Base-by-base conservation (phyloP, 2,888 invertebrate genomes). In the Sarcophaga rosellei region DNA sequence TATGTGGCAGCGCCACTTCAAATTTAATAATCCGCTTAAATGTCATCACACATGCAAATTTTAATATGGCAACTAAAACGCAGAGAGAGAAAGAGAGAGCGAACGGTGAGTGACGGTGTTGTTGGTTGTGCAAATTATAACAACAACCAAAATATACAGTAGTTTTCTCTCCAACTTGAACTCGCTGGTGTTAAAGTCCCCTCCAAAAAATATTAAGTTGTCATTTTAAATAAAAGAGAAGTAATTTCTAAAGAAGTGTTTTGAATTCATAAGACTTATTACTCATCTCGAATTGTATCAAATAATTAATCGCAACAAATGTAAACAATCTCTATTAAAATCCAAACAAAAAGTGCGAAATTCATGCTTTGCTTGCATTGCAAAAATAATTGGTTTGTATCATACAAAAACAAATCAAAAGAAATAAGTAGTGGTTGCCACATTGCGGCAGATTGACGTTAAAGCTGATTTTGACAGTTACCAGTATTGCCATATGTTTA, bases 21-120 rank as follows among this genome's bases (percentile, higher is more conserved):
- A 35, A 10, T 35, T 35, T 35, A 35, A 35, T 35, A 35, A 35
- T 35, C 35, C 35, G 35, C 35, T 35, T 35, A 35, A 35, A 35
- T 35, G 35, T 35, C 35, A 35, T 35, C 35, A 35, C 35, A 35
- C 8, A 44, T 53, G 8, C 21, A 15, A 12, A 73, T 23, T 47
- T 59, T 44, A 59, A 76, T 76, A n/a, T 59, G 47, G 59, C 61
- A 75, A 81, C 35, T 68, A 44, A 53, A 77, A 53, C 66, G 4
- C 4, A 53, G 3, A 53, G 17, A 17, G 17, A 35, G 35, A 35
- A 10, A 35, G 35, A 35, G 35, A 35, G 35, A 35, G 35, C 8
- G 35, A 35, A 35, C 2, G 35, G 35, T 53, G 17, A 10, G 53
- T 53, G 15, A 53, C 53, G 15, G 17, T 53, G 12, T 4, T 12